Evolutionary conservation across 2,888 invertebrate genomes (phyloP).

Genomic region (Euphydryas editha): DNA sequence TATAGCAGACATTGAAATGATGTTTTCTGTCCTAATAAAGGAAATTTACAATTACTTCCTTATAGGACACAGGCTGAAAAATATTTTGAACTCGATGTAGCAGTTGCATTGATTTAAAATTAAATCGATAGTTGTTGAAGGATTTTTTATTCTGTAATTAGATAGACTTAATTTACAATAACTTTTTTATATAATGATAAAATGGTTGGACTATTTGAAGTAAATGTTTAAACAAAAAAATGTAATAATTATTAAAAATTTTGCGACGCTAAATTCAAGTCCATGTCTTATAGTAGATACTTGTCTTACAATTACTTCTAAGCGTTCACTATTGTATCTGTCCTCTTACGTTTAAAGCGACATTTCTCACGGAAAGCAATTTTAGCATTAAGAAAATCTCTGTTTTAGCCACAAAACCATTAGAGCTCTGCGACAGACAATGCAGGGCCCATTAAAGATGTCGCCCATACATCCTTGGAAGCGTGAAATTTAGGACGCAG

Average conservation of each 20-base stretch:
- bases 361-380: constrained; percentile 31
- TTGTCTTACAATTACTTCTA: background rate
- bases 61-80: too few relatives aligned
- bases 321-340: constrained; percentile 11
- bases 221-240: background rate
- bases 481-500: constrained; percentile 30
- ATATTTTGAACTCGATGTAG: too few relatives aligned
- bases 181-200: too few relatives aligned
- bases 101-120: too few relatives aligned
- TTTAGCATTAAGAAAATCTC: constrained; percentile 39
- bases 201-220: too few relatives aligned
- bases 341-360: constrained; percentile 13
- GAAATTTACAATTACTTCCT: too few relatives aligned
- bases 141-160: too few relatives aligned
- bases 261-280: background rate
- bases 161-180: too few relatives aligned
- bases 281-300: background rate
- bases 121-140: too few relatives aligned
- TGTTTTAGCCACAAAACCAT: constrained; percentile 37
- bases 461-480: constrained; percentile 37
- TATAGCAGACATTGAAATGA: too few relatives aligned
- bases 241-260: background rate
- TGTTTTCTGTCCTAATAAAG: too few relatives aligned
- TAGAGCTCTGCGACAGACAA: constrained; percentile 38
- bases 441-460: constrained; percentile 39